Conservation (phyloP, 30 jellyfish, hydroid and myxozoan genomes). For the Chironex yamaguchii region DNA sequence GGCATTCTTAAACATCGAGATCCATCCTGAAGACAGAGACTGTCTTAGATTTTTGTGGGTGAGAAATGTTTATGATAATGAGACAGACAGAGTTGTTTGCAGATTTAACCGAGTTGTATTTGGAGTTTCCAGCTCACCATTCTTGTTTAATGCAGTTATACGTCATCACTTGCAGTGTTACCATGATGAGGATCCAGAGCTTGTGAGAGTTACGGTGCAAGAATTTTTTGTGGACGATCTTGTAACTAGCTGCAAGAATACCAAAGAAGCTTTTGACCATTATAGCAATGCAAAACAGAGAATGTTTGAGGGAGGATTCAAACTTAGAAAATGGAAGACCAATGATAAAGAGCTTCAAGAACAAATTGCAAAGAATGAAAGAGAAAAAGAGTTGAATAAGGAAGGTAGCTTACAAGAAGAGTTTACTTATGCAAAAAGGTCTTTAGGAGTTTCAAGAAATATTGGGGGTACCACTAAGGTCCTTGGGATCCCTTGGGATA, state of each 20-base stretch:
- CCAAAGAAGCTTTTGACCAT: constrained; percentile 10
- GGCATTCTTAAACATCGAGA: constrained; percentile 16
- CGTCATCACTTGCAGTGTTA: constrained; percentile 14
- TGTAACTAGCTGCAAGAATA: constrained; percentile 1
- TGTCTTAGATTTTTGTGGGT: constrained; percentile 11
- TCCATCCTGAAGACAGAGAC: constrained; percentile 49
- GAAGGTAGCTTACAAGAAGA: background rate
- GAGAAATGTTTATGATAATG: constrained; percentile 1
- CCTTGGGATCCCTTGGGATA: background rate
- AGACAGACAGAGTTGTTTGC: background rate
- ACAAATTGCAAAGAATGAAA: constrained; percentile 29
- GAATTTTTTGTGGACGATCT: constrained; percentile 8
- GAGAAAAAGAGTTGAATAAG: background rate
- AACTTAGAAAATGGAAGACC: constrained; percentile 17
- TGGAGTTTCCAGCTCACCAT: constrained; percentile 35
- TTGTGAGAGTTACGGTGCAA: background rate
- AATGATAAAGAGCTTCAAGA: constrained; percentile 24
- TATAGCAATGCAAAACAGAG: constrained; percentile 22
- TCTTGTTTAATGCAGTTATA: constrained; percentile 13
- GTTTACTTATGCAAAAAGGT: constrained; percentile 28
- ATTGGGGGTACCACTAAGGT: background rate
- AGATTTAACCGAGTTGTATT: constrained; percentile 32
- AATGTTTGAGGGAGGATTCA: too few species aligned
- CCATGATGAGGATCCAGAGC: constrained; percentile 9
- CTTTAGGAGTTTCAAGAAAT: constrained; percentile 29